phyloP scores from a whole-genome alignment of 2,888 invertebrate species.

The Deroplatys truncata region DNA sequence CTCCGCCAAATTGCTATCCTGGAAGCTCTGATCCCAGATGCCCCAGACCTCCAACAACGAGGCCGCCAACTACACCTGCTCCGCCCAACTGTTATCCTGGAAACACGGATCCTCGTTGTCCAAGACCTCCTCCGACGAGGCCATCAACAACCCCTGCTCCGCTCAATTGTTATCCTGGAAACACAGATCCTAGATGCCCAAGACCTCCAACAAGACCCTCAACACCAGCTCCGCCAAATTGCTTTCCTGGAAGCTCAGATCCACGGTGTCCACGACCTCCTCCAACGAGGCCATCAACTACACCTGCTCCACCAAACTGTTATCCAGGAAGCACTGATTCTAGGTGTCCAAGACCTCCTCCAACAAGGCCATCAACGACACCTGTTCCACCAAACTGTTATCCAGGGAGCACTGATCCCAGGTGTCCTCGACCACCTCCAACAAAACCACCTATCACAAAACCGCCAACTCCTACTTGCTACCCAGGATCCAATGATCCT shows the following conservation, averaged over 20 bases:
- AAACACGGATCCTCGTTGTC: slow-evolving; percentile 35
- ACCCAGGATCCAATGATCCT: slow-evolving; percentile 31
- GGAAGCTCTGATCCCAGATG: slow-evolving; percentile 40
- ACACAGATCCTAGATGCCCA: slow-evolving; percentile 31
- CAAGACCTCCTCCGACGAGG: slow-evolving; percentile 27
- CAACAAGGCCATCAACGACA: slow-evolving; percentile 22
- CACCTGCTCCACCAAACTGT: slow-evolving; percentile 27
- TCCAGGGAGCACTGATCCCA: slow-evolving; percentile 28
- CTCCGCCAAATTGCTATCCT: slow-evolving; percentile 34
- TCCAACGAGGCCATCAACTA: slow-evolving; percentile 26
- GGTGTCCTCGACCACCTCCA: neutral
- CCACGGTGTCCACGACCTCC: slow-evolving; percentile 17
- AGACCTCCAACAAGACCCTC: slow-evolving; percentile 30
- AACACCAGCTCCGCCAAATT: slow-evolving; percentile 30
- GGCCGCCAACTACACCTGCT: slow-evolving; percentile 10
- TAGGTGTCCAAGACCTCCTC: neutral
- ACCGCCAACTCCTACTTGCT: neutral
- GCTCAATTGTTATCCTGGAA: slow-evolving; percentile 29
- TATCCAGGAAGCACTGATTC: slow-evolving; percentile 30
- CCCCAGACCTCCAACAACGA: slow-evolving; percentile 20
- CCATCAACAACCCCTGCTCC: slow-evolving; percentile 24
- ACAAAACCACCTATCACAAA: slow-evolving; percentile 25
- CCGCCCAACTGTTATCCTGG: slow-evolving; percentile 39
- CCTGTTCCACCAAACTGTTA: slow-evolving; percentile 28
- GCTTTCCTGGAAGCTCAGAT: slow-evolving; percentile 28